Evolutionary conservation across 2,113 vertebrate species (phyloP).

Genomic region (Ctenomys sociabilis): DNA sequence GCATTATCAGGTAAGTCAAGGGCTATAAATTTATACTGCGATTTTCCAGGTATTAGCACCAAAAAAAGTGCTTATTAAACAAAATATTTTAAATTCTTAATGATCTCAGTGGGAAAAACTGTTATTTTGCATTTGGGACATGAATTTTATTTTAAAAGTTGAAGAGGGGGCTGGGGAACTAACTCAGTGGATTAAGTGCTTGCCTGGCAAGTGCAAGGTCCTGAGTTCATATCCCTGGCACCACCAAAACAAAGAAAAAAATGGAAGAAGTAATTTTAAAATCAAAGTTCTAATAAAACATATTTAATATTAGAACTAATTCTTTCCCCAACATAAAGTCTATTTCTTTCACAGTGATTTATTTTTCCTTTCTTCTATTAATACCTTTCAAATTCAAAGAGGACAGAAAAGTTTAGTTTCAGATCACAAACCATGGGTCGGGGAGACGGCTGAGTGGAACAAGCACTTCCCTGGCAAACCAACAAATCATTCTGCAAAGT

Average conservation of each 20-base stretch:
- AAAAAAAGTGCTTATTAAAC: conserved; percentile 2
- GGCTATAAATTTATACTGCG: neutral
- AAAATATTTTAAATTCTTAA: conserved; percentile 4
- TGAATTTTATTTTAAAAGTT: conserved; percentile 38
- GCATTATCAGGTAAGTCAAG: neutral
- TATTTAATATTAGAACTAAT: conserved; percentile 10
- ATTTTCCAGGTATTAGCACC: neutral
- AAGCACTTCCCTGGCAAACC: no score
- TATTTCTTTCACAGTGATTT: neutral
- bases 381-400: conserved; percentile 12
- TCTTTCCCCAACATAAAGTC: neutral
- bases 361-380: conserved; percentile 31
- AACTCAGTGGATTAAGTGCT: no score
- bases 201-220: no score
- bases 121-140: neutral
- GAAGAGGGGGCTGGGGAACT: no score
- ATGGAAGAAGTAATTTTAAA: conserved; percentile 51
- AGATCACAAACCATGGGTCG: no score
- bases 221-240: neutral
- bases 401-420: neutral
- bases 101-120: neutral
- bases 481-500: neutral
- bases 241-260: neutral
- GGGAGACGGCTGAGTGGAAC: no score
- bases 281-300: conserved; percentile 39